Evolutionary conservation across 2,113 vertebrate species (phyloP), one percentile per base, ranked within the genome.

Genomic region (Callipepla squamata): DNA sequence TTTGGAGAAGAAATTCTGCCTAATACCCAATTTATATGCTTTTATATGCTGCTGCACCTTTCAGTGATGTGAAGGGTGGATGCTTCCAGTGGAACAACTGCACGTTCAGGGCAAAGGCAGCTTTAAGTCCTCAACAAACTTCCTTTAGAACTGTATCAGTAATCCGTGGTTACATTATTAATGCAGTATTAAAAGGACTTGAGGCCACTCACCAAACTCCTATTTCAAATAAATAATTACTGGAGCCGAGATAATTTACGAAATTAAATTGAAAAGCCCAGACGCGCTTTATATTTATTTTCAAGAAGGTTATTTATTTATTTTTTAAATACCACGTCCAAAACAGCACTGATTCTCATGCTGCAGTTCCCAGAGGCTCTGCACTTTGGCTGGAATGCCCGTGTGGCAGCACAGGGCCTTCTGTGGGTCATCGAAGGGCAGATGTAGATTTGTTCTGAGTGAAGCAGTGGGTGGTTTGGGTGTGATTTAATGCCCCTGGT

Each of bases 161-260:
- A 73, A 90, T 57, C 87, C 38, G 0, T 14, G n/a, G 74, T 20
- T 80, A 18, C 79, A 13, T 68, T 85, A 62, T 87, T 80, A 87
- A 80, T 26, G 65, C 16, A 3, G 51, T 13, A 58, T 68, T 77
- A 63, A 74, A 80, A 85, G 76, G 88, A 82, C 88, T 85, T 3
- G 34, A 53, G 80, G 88, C 80, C 84, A 70, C 91, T 78, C 88
- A 59, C 66, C 76, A 78, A 85, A 88, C 66, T 82, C 70, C 80
- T 85, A 45, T 93, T 93, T 85, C 94, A 88, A 91, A 61, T 82
- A 93, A 85, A 91, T 91, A 95, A 95, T 93, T 91, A 69, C 85
- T 57, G 62, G 76, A 68, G 91, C 91, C 61, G 5, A 79, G 85
- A 65, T 78, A 93, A 91, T 85, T 88, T 93, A 82, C 81, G 77